Evolutionary conservation across 2,888 invertebrate genomes (phyloP).

Genomic region (Scaptomyza flava): DNA sequence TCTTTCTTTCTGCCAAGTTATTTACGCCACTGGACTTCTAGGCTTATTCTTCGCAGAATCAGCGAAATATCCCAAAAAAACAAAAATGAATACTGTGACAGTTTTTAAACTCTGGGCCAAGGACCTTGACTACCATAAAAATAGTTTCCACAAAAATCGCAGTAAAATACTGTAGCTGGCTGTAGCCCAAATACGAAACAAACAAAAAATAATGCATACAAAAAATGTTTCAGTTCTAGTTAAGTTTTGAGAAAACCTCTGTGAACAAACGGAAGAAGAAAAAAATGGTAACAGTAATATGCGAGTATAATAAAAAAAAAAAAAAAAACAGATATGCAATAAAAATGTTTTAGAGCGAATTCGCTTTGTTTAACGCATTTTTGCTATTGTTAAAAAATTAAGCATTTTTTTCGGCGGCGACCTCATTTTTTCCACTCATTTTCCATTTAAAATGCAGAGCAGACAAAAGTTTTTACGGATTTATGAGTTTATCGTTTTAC

Average conservation of each 20-base stretch:
- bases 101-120: constrained; percentile 48
- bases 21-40: constrained; percentile 77
- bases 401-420: constrained; percentile 72
- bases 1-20: constrained; percentile 81
- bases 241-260: constrained; percentile 69
- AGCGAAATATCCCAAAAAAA: constrained; percentile 30
- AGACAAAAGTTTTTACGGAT: constrained; percentile 64
- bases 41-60: constrained; percentile 48
- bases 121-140: constrained; percentile 72
- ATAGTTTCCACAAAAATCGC: constrained; percentile 62
- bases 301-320: constrained; percentile 61
- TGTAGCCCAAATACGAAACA: constrained; percentile 32
- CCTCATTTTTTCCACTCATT: constrained; percentile 69
- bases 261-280: constrained; percentile 52
- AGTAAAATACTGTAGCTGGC: constrained; percentile 36
- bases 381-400: constrained; percentile 74
- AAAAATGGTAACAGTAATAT: constrained; percentile 68
- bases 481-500: constrained; percentile 79
- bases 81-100: constrained; percentile 55
- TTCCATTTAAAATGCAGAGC: constrained; percentile 70
- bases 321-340: constrained; percentile 55
- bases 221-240: constrained; percentile 79
- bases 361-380: constrained; percentile 61
- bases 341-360: constrained; percentile 75
- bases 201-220: constrained; percentile 68